These are phyloP conservation scores for Ophioninae sp. DNA, from an alignment of 2,888 invertebrate genomes.

Conservation along the genomic window DNA sequence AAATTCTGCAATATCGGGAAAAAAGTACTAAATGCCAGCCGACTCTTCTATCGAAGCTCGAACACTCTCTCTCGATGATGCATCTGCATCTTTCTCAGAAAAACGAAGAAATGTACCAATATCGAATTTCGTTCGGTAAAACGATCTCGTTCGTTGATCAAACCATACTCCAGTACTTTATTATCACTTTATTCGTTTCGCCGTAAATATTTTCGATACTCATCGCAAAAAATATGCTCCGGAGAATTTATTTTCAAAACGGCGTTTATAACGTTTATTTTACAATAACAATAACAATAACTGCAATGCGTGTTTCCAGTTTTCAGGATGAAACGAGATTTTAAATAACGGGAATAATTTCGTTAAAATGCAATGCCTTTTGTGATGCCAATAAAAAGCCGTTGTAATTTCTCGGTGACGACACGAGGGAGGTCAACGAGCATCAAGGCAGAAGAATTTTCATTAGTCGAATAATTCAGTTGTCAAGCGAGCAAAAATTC, in stretches of 20 bases:
- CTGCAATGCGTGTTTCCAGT: neutral
- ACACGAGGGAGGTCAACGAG: neutral
- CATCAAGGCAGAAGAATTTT: neutral
- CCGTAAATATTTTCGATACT: neutral
- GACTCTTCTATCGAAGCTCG: conserved; percentile 21
- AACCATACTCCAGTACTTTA: neutral
- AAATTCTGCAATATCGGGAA: conserved; percentile 44
- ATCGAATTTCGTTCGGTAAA: conserved; percentile 20
- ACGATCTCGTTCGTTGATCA: conserved; percentile 25
- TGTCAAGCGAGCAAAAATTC: neutral
- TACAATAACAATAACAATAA: too few species aligned
- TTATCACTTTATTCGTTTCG: neutral
- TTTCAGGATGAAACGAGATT: neutral
- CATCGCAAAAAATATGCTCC: neutral
- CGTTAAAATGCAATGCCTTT: neutral
- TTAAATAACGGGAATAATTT: neutral
- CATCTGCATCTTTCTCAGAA: neutral
- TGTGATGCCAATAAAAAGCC: neutral
- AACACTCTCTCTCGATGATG: neutral
- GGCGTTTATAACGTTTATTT: neutral
- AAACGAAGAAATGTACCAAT: conserved; percentile 32
- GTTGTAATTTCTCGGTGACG: neutral
- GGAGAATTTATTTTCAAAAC: neutral
- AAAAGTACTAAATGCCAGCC: conserved; percentile 54
- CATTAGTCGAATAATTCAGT: neutral